Base-by-base conservation (phyloP, 2,888 invertebrate species). In the Aspidiotus rigidus region DNA sequence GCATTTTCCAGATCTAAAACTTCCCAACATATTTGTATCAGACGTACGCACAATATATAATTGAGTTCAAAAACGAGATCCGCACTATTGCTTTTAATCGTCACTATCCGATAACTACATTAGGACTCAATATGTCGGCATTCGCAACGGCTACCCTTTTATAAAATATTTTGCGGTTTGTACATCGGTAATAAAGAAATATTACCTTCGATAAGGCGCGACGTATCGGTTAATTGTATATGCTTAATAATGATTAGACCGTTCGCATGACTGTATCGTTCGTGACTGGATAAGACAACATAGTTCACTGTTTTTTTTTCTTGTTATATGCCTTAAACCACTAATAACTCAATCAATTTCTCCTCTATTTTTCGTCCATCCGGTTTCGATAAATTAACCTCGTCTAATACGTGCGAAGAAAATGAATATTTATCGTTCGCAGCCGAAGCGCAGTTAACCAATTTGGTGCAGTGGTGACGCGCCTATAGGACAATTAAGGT, bases 281-380 rank as follows among this genome's bases (percentile, higher is more conserved):
- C 64, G 64, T 64, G 64, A 64, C 64, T 64, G 64, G 54, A 64
- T 54, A 55, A 55, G 64, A 53, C 64, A 64, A 64, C 56, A 64
- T 49, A 64, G 64, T 64, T 64, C 64, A 64, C 64, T 64, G 55
- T 54, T 55, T 55, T 54, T 55, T 55, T 64, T 64, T 64, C 64
- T 64, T 16, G 64, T 64, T 64, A 64, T 53, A 53, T 64, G 64
- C 64, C 64, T 55, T 64, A 64, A 64, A 64, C 64, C 64, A 64
- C 64, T 64, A 64, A 64, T 64, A 64, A 64, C 64, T 64, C 64
- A 64, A 64, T 64, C 64, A 55, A 64, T 15, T 64, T 53, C 41
- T 55, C 55, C 55, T 64, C 40, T 55, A 40, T 54, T 55, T 41
- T 41, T 39, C 53, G 54, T 64, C 53, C 64, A 64, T 64, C 64